These are phyloP conservation scores for Sphaerophoria taeniata DNA, from an alignment of 2,888 invertebrate species.

Conservation along the genomic window DNA sequence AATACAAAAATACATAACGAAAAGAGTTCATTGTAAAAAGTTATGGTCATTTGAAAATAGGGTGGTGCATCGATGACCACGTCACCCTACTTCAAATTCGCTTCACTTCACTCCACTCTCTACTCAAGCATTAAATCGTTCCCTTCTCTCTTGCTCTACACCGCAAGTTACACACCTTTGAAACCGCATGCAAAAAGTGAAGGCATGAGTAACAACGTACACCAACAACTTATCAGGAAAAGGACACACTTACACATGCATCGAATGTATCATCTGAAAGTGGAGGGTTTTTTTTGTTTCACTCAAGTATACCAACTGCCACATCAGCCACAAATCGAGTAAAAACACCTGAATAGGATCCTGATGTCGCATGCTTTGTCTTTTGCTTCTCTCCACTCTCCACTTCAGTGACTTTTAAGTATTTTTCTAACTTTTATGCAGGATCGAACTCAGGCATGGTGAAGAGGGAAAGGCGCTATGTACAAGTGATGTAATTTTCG, in stretches of 20 bases:
- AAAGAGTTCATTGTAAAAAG: no score
- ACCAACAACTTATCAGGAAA: conserved; percentile 14
- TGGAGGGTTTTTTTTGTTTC: conserved; percentile 54
- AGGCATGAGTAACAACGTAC: background rate
- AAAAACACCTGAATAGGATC: conserved; percentile 51
- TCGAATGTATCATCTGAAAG: no score
- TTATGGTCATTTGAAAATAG: no score
- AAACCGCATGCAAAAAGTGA: conserved; percentile 26
- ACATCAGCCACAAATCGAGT: conserved; percentile 57
- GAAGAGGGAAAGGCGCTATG: background rate
- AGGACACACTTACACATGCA: background rate
- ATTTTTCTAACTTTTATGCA: background rate
- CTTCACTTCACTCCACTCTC: background rate
- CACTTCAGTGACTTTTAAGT: conserved; percentile 21
- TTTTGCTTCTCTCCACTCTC: background rate
- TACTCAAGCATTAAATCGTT: conserved; percentile 31
- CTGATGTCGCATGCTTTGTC: conserved; percentile 24
- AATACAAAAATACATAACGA: no score
- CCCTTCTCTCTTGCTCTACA: background rate
- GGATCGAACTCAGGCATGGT: background rate
- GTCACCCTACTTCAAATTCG: no score
- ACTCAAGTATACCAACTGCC: conserved; percentile 64
- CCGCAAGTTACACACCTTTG: conserved; percentile 21
- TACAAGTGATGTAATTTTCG: no score
- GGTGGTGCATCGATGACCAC: no score